Percentiles rank a stretch among this genome's conserved stretches.
phyloP scores from a whole-genome alignment of 2,888 invertebrate genomes.

The Spisula subtruncata region DNA sequence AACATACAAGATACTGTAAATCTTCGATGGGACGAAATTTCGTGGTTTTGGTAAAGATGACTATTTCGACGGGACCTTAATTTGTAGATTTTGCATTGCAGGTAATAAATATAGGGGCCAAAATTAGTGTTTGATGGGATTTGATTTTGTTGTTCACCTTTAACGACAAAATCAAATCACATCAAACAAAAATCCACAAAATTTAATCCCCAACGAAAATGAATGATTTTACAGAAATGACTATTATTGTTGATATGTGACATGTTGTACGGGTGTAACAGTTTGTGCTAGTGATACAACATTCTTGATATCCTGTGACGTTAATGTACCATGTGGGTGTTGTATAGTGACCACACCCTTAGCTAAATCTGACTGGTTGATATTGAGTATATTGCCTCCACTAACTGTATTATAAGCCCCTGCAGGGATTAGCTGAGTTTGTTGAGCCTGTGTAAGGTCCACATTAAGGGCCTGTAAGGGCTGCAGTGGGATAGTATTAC shows the following conservation, averaged over 20 bases:
- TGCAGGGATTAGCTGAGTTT: constrained; percentile 48
- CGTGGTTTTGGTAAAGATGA: too few relatives aligned
- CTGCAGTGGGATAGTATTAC: constrained; percentile 66
- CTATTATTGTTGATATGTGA: constrained; percentile 63
- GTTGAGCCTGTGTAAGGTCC: constrained; percentile 57
- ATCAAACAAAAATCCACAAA: too few relatives aligned
- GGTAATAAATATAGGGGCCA: too few relatives aligned
- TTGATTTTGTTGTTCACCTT: too few relatives aligned
- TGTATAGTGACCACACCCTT: constrained; percentile 65
- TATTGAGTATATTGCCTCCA: constrained; percentile 55
- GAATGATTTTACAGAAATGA: too few relatives aligned
- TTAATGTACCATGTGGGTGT: constrained; percentile 45
- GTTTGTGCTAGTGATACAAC: constrained; percentile 58
- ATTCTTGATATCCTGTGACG: constrained; percentile 61
- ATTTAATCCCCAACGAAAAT: too few relatives aligned
- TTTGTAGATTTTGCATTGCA: too few relatives aligned
- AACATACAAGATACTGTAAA: too few relatives aligned
- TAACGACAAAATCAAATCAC: too few relatives aligned
- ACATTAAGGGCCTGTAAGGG: constrained; percentile 66
- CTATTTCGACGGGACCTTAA: too few relatives aligned
- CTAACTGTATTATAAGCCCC: constrained; percentile 52
- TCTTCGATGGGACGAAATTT: too few relatives aligned
- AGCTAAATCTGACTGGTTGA: constrained; percentile 64
- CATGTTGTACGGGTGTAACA: constrained; percentile 56
- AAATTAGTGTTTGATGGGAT: too few relatives aligned